These are phyloP conservation scores for Poecilia latipinna DNA, from an alignment of 2,113 vertebrate species.

Conservation along the genomic window DNA sequence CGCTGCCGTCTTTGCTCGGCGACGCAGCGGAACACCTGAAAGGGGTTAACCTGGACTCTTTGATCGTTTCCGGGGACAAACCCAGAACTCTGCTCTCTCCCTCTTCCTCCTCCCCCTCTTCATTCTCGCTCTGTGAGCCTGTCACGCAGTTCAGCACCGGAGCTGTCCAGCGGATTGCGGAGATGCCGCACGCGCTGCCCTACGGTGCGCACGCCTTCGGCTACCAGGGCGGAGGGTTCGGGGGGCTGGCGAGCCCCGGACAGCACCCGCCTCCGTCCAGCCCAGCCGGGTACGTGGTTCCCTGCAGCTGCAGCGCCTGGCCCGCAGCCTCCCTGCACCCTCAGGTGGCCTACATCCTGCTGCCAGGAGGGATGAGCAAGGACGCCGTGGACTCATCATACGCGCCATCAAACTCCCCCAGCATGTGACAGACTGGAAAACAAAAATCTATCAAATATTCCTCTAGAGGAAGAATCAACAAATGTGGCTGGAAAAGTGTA, in stretches of 20 bases:
- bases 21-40: slow-evolving; percentile 89
- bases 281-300: slow-evolving; percentile 88
- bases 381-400: slow-evolving; percentile 85
- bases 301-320: slow-evolving; percentile 95
- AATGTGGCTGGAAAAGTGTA: neutral
- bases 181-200: slow-evolving; percentile 89
- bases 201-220: slow-evolving; percentile 88
- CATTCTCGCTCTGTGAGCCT: slow-evolving; percentile 89
- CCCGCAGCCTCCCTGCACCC: slow-evolving; percentile 90
- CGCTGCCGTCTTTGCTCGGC: slow-evolving; percentile 87
- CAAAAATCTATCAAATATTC: neutral
- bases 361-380: slow-evolving; percentile 90
- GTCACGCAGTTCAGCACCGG: slow-evolving; percentile 85
- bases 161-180: slow-evolving; percentile 90
- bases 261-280: slow-evolving; percentile 89
- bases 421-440: neutral
- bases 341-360: slow-evolving; percentile 94
- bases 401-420: slow-evolving; percentile 79
- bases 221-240: slow-evolving; percentile 90
- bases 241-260: slow-evolving; percentile 87
- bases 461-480: neutral
- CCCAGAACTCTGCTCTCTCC: slow-evolving; percentile 86
- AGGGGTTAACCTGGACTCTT: slow-evolving; percentile 88
- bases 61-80: slow-evolving; percentile 89
- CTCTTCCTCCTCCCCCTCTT: slow-evolving; percentile 84